A percentile compares a stretch with the other conserved stretches of the same genome.
Evolutionary conservation across 2,888 invertebrate genomes (phyloP).

Genomic region (Embidobia sp.): DNA sequence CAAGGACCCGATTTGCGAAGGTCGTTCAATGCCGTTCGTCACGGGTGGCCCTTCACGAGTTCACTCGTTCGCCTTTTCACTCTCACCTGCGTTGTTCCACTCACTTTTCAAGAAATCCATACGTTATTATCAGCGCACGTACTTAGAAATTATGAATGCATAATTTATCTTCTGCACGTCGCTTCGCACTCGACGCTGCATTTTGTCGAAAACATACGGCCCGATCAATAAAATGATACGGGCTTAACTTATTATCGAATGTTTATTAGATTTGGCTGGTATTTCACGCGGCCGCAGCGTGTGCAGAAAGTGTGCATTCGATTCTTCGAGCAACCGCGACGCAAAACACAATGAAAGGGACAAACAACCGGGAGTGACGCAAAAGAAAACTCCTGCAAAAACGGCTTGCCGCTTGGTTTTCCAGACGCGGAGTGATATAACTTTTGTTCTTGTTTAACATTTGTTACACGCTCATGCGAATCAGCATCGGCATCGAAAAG

Average conservation of each 20-base stretch:
- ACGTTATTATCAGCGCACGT: constrained; percentile 4
- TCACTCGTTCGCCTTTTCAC: constrained; percentile 53
- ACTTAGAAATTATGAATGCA: background rate
- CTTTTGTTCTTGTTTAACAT: no score
- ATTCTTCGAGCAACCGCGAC: no score
- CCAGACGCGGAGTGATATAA: no score
- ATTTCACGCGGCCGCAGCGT: constrained; percentile 4
- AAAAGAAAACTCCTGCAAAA: no score
- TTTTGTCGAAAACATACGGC: constrained; percentile 22
- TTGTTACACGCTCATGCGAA: background rate
- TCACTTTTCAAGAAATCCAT: constrained; percentile 61
- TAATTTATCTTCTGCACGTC: background rate
- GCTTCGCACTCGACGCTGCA: background rate
- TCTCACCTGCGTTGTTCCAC: constrained; percentile 59
- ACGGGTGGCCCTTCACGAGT: constrained; percentile 69
- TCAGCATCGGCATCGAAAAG: background rate
- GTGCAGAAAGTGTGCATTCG: no score
- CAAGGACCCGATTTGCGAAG: constrained; percentile 67
- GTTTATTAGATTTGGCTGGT: constrained; percentile 6
- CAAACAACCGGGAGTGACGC: no score
- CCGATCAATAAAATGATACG: constrained; percentile 13
- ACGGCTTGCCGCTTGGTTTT: no score
- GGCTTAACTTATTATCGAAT: constrained; percentile 2
- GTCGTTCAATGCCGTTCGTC: constrained; percentile 68
- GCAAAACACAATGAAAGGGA: no score